Base-by-base conservation (phyloP, 2,888 invertebrate species). In the Hermaeophaga mercurialis region DNA sequence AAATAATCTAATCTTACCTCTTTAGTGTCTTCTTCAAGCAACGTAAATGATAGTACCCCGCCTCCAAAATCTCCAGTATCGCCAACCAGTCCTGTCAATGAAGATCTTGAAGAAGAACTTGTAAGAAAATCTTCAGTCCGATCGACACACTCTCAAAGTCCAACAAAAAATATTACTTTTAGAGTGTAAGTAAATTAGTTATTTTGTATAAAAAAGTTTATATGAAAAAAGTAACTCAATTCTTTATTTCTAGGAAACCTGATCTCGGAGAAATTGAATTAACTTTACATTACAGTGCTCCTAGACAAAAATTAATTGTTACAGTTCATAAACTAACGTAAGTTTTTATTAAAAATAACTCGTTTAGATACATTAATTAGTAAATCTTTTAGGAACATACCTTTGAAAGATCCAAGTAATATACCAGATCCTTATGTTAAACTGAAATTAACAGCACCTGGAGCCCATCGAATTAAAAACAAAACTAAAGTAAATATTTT, bases 351-450 rank as follows among this genome's bases (percentile, higher is more conserved):
- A 36, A 49, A 26, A 41, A n/a, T 11, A 1, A 22, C 22, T 22
- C 11, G 4, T 15, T 44, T n/a, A 28, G n/a, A 28, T 14, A 15
- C 41, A 17, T 22, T 41, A 24, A 44, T 34, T 50, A 41, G 57
- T 38, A 28, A 28, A 11, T 46, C 60, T 76, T 75, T 45, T 72
- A 90, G 90, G 70, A 88, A 91, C 77, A 83, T 93, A 69, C 91
- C 91, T 0, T 76, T 87, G 24, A 90, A 89, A 68, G 91, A 92
- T 74, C 88, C 90, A 1, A 83, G 83, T 62, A 90, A 89, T 74
- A 87, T 92, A 70, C 94, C 93, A 0, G 93, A 94, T 79, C 93
- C 94, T 0, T 94, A 93, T 73, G 92, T 94, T 0, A 94, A 93
- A 74, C 74, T 94, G 19, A 91, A 92, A 73, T 79, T 93, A 63